These are phyloP conservation scores for Porites evermanni DNA, from an alignment of 92 coral and sea anemone genomes.

Conservation along the genomic window DNA sequence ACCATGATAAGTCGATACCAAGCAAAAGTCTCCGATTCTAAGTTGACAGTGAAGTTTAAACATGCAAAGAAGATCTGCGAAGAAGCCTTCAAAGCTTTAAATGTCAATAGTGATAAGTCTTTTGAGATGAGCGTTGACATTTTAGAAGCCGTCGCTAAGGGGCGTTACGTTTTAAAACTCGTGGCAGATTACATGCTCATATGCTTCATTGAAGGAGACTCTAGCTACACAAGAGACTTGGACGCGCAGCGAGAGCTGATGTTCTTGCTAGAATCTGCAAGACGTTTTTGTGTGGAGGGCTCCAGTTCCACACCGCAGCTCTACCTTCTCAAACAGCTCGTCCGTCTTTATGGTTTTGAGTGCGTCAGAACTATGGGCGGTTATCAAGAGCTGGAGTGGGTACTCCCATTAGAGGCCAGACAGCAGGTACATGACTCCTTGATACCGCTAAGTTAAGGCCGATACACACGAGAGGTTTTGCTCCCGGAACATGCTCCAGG, in stretches of 20 bases:
- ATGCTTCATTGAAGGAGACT: conserved; percentile 20
- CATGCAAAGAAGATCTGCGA: conserved; percentile 23
- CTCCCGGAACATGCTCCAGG: no score
- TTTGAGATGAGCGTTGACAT: conserved; percentile 13
- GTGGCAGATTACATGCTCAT: conserved; percentile 45
- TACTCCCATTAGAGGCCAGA: conserved; percentile 58
- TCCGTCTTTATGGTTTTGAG: conserved; percentile 72
- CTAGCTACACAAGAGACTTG: background rate
- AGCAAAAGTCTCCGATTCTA: conserved; percentile 22
- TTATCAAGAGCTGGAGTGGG: conserved; percentile 67
- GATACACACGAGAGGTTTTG: no score
- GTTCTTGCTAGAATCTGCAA: conserved; percentile 34
- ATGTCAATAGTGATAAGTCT: background rate
- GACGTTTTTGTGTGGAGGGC: conserved; percentile 38
- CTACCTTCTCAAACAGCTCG: conserved; percentile 65
- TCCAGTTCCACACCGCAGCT: conserved; percentile 47
- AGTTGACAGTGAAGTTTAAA: conserved; percentile 28
- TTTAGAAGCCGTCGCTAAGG: conserved; percentile 59
- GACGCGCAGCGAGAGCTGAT: conserved; percentile 5
- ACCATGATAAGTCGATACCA: conserved; percentile 35
- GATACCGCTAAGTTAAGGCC: background rate
- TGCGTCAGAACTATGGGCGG: conserved; percentile 52
- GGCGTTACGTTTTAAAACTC: conserved; percentile 43
- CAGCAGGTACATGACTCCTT: conserved; percentile 2
- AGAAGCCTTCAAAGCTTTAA: conserved; percentile 19